Evolutionary conservation across 2,888 invertebrate genomes (phyloP), one percentile per base, ranked within the genome.

Genomic region (Latheticus oryzae): DNA sequence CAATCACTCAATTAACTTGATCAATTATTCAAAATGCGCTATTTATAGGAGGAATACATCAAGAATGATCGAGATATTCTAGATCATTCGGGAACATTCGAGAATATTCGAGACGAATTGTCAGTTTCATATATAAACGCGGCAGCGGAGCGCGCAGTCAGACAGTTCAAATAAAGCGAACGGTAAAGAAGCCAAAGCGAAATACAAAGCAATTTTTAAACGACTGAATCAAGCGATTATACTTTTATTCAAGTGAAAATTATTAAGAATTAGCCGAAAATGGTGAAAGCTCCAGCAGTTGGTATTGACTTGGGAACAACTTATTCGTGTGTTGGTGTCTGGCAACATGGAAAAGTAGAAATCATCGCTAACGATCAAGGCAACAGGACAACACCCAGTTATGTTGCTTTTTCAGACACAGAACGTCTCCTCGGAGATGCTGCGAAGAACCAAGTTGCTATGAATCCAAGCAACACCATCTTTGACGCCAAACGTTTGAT

Each of bases 291-390:
- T 62, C 80, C 83, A 58, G 85, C 85, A 63, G 82, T 89, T 67
- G 90, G 90, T 64, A 94, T 91, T 68, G 90, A 91, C 82, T 82
- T 93, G 72, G 93, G 93, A 68, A 93, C 93, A 12, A 93, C 93
- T 4, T 93, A 91, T 77, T 93, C 91, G 19, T 90, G 91, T 73
- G 91, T 92, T 35, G 91, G 90, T 67, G 90, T 91, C n/a, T 92
- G 89, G 85, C 89, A 90, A 72, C 85, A 88, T 67, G 88, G 89
- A 51, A 87, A 87, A 72, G 88, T 89, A 72, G 88, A 89, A 75
- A 88, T 89, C 74, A 88, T 89, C 76, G 83, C 84, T 63, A 84
- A 84, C 75, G 84, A 84, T 75, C 84, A 84, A 73, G 93, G 93
- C 61, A 93, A 93, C 78, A 81, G 93, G 51, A 93, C 92, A 9